These are phyloP conservation scores for Mus minutoides DNA, from an alignment of 2,797 vertebrate genomes.

Conservation along the genomic window DNA sequence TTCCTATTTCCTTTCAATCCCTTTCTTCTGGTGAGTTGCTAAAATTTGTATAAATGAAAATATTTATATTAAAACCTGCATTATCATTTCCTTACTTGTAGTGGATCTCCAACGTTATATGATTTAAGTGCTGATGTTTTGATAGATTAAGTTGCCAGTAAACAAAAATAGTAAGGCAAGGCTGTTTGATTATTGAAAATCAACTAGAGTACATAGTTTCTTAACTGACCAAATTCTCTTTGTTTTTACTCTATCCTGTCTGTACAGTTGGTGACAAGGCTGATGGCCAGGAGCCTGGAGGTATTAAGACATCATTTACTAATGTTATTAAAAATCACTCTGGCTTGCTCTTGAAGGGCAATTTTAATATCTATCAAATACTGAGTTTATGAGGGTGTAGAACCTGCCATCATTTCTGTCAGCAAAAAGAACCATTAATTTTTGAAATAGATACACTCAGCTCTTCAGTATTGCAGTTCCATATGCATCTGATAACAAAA, in stretches of 20 bases:
- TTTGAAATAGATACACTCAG: background rate
- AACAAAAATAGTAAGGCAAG: background rate
- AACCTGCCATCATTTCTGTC: background rate
- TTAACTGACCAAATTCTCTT: background rate
- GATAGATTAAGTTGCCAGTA: background rate
- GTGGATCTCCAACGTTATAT: background rate
- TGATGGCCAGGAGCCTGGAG: background rate
- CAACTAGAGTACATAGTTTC: background rate
- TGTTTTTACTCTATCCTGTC: background rate
- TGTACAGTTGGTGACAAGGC: background rate
- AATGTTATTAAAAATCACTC: background rate
- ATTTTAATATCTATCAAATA: background rate
- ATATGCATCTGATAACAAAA: background rate
- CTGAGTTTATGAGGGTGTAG: background rate
- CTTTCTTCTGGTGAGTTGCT: constrained; percentile 31
- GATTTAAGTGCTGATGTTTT: background rate
- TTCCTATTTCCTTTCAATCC: background rate
- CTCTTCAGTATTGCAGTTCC: background rate
- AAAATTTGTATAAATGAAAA: constrained; percentile 22
- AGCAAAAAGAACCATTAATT: background rate
- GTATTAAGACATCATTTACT: background rate
- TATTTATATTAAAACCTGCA: background rate
- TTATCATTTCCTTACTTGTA: background rate
- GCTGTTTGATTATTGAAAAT: background rate
- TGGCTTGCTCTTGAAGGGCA: background rate